Evolutionary conservation across 2,113 vertebrate species (phyloP), one percentile per base, ranked within the genome.

Genomic region (Ammodramus savannarum): DNA sequence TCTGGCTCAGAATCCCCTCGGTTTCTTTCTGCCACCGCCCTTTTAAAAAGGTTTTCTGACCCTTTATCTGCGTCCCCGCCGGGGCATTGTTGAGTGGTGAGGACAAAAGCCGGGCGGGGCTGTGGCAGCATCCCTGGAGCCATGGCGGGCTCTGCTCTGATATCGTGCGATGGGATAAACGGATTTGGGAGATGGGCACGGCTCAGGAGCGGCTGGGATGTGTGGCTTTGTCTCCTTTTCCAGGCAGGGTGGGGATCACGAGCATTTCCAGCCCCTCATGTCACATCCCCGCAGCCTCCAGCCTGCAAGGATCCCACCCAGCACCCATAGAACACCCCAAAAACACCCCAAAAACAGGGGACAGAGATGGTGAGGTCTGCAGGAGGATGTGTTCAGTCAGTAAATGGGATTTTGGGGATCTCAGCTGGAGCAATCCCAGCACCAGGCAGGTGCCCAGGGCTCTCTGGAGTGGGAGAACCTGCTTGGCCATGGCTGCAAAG

Each of bases 81-180:
- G 1, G 25, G 81, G 14, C 34, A 20, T 51, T 51, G 3, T 4
- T 21, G 27, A 18, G 44, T 36, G 34, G 21, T 57, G 76, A 25
- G 72, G 62, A 49, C 26, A 59, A 39, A 82, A 54, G 2, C 13
- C 51, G 2, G 4, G 20, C 5, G 11, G 71, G 77, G 61, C 59
- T 48, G 8, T 13, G 25, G 65, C 25, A 67, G 52, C 75, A 55
- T 31, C 76, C 43, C 46, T 0, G 11, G 46, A 36, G 41, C 36
- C 51, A 13, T 32, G 31, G 31, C 2, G 67, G 87, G 19, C 74
- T 87, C 49, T 23, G 78, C 69, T 20, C 58, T 0, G 18, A 31
- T 5, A 10, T 9, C 2, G 1, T 3, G 49, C 23, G 46, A 2
- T 4, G 36, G 85, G 74, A 74, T 39, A 7, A 46, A 9, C 0